Conservation (phyloP, 2,797 vertebrate genomes). For the Spinus olivaceus region DNA sequence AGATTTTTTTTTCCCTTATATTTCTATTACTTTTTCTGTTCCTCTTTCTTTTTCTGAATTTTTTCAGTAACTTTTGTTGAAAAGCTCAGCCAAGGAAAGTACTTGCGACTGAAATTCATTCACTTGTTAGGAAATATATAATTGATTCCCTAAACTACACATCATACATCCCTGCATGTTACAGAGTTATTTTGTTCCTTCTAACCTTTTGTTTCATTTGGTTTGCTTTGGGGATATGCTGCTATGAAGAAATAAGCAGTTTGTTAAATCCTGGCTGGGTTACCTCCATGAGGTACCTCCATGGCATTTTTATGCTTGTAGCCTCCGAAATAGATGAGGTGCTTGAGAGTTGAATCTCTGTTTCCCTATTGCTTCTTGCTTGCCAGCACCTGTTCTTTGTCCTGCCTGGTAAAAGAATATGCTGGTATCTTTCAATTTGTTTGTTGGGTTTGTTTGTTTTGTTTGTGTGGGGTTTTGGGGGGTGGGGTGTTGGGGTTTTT, state of each 20-base stretch:
- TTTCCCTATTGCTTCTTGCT: background rate
- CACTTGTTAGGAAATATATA: background rate
- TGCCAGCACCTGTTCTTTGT: background rate
- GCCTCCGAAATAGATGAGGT: conserved; percentile 5
- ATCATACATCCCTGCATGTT: background rate
- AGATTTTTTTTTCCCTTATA: fast-evolving
- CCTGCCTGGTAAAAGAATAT: background rate
- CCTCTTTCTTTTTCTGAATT: background rate
- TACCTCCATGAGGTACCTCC: background rate
- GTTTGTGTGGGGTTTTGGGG: background rate
- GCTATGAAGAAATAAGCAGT: background rate
- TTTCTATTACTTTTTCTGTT: background rate
- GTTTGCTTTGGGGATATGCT: background rate
- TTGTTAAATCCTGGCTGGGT: background rate
- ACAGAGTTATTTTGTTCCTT: background rate
- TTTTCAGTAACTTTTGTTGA: background rate
- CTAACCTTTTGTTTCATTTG: background rate
- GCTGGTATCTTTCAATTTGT: background rate
- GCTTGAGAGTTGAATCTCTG: background rate
- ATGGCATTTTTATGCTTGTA: background rate
- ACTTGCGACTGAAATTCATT: background rate
- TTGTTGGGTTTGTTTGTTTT: no score
- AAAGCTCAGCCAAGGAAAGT: background rate
- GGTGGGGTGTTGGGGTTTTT: fast-evolving
- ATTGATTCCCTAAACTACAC: background rate